Evolutionary conservation across 2,797 vertebrate species (phyloP), one percentile per base, ranked within the genome.

Genomic region (Hylomyscus alleni): DNA sequence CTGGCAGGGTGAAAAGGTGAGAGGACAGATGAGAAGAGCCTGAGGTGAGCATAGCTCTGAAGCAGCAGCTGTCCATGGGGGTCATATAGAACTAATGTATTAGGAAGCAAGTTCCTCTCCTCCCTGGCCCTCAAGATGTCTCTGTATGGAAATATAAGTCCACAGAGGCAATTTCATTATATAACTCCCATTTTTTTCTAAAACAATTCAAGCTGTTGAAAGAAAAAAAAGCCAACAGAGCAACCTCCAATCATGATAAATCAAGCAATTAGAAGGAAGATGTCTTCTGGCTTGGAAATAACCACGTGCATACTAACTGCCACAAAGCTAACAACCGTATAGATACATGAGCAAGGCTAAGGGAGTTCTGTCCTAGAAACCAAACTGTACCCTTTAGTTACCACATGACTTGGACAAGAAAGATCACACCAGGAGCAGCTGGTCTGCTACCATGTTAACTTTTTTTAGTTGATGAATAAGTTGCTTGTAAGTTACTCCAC

Each of bases 161-260:
- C 60, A 85, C 7, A 6, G 34, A 91, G 17, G 60, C 34, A 54
- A 62, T 76, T 82, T 86, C 52, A 67, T 89, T 82, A 86, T 31
- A 84, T 2, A 86, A 52, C 12, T 76, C 77, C 60, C 10, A 58
- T 12, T 26, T 86, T n/a, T 80, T 67, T 76, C 47, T 69, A 80
- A 95, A 95, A 91, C 37, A 94, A 86, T 87, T 94, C 52, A 86
- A 95, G 89, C 92, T 83, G 72, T 60, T 91, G 72, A 94, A 91
- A 75, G 81, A 76, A 97, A 95, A 93, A 73, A 90, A 93, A 24
- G 20, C 26, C 40, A 75, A 56, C 6, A 58, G 56, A 20, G 15
- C 12, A 9, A 86, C 34, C 29, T 88, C n/a, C 78, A 44, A 87
- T 60, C 75, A 92, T 76, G 24, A 54, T 22, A 31, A 10, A 72